phyloP scores from a whole-genome alignment of 2,888 invertebrate genomes.

The Athrips mouffetella region DNA sequence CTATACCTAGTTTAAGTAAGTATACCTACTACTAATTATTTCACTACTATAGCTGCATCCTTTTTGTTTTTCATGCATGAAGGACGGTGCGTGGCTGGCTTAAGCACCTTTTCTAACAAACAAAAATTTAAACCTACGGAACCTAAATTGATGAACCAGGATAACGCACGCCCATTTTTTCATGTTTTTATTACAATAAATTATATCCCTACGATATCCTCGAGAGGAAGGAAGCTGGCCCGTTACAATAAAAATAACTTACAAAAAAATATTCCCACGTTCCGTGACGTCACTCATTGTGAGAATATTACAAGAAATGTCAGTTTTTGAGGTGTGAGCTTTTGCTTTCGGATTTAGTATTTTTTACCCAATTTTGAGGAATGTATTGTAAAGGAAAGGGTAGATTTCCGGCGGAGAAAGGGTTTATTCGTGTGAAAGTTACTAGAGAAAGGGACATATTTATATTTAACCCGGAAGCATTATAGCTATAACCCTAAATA shows the following conservation, averaged over 20 bases:
- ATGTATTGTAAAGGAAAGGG: not conserved
- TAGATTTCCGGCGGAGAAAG: constrained; percentile 10
- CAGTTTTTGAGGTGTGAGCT: constrained; percentile 1
- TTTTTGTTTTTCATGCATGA: too few species aligned
- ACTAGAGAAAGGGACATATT: too few species aligned
- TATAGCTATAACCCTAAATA: too few species aligned
- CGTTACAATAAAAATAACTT: constrained; percentile 26
- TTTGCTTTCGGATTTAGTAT: not conserved
- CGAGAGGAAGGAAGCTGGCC: constrained; percentile 43
- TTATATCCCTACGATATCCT: constrained; percentile 24
- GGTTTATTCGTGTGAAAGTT: constrained; percentile 15
- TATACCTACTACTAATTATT: too few species aligned
- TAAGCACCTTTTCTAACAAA: too few species aligned
- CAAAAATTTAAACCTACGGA: not conserved
- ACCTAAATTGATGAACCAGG: not conserved
- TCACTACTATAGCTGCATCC: too few species aligned
- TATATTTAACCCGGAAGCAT: too few species aligned
- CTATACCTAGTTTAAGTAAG: too few species aligned
- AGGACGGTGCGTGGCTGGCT: too few species aligned
- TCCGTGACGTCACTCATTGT: constrained; percentile 16
- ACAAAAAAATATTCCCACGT: constrained; percentile 27
- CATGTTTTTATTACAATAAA: constrained; percentile 25
- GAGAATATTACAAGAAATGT: constrained; percentile 8
- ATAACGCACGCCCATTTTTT: not conserved
- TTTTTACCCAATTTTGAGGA: not conserved